phyloP scores from a whole-genome alignment of 2,888 invertebrate genomes.

The Saturnia japonica region DNA sequence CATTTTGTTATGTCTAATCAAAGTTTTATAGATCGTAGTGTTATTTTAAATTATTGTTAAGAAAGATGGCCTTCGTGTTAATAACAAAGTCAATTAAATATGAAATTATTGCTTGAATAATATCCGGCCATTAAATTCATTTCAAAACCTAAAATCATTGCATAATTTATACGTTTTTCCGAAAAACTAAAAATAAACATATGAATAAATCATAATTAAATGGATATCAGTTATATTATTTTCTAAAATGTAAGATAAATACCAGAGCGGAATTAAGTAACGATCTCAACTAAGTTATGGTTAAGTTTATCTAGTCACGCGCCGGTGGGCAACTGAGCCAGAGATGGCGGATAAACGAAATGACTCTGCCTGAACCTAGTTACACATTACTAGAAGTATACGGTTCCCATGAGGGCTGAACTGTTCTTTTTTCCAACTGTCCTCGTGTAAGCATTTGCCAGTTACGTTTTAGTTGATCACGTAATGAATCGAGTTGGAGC shows the following conservation, averaged over 20 bases:
- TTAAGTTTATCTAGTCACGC: slow-evolving; percentile 39
- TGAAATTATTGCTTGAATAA: background rate
- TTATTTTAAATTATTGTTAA: background rate
- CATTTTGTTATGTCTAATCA: background rate
- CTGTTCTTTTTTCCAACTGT: background rate
- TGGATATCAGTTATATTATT: background rate
- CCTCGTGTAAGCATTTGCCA: background rate
- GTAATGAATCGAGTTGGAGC: too few species aligned
- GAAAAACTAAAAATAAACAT: background rate
- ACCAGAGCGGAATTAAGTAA: background rate
- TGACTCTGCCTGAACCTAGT: slow-evolving; percentile 47
- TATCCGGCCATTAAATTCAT: background rate
- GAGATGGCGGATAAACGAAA: slow-evolving; percentile 50
- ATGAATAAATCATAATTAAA: background rate
- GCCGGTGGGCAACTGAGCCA: slow-evolving; percentile 53
- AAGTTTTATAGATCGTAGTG: background rate
- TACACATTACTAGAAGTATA: background rate
- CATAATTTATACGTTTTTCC: background rate
- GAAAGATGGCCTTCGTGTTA: background rate
- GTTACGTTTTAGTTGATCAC: background rate
- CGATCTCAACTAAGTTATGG: slow-evolving; percentile 11
- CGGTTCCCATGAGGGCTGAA: background rate
- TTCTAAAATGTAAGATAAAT: background rate
- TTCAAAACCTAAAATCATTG: background rate
- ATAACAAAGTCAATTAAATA: slow-evolving; percentile 2